Percentiles rank a stretch among this genome's conserved stretches.
These are phyloP conservation scores for Paedocypris micromegethes DNA, from an alignment of 2,797 vertebrate genomes.

Conservation along the genomic window DNA sequence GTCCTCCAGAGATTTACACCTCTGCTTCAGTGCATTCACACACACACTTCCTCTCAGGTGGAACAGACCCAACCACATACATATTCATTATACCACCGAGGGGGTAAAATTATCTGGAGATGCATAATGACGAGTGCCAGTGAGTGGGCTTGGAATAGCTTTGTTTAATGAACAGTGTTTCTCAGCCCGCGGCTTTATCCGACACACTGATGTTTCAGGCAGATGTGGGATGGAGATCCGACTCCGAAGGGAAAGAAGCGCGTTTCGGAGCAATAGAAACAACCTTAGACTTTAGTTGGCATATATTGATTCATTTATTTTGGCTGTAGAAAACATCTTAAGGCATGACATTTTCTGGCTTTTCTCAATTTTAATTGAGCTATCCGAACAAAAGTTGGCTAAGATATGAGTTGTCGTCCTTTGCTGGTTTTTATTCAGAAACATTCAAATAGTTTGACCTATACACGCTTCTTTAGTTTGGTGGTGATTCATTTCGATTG, in stretches of 20 bases:
- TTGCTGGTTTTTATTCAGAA: no score
- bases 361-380: constrained; percentile 47
- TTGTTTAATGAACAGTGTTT: constrained; percentile 39
- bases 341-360: constrained; percentile 40
- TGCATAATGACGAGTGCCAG: constrained; percentile 13
- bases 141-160: constrained; percentile 23
- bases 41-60: constrained; percentile 20
- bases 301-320: constrained; percentile 2
- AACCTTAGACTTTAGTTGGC: constrained; percentile 24
- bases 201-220: constrained; percentile 31
- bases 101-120: constrained; percentile 20
- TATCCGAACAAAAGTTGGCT: constrained; percentile 43
- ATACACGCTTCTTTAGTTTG: constrained; percentile 1
- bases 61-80: constrained; percentile 21
- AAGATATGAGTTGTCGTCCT: not conserved
- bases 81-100: constrained; percentile 29
- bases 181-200: constrained; percentile 32
- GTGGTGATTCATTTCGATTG: constrained; percentile 2
- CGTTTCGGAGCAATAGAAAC: constrained; percentile 24
- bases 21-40: constrained; percentile 7
- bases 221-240: constrained; percentile 40
- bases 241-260: constrained; percentile 19
- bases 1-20: constrained; percentile 12
- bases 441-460: no score
- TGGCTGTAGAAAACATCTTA: constrained; percentile 8